A percentile compares a stretch with the other conserved stretches of the same genome.
Conservation (phyloP, 2,113 vertebrate species). For the Calyptomena viridis region DNA sequence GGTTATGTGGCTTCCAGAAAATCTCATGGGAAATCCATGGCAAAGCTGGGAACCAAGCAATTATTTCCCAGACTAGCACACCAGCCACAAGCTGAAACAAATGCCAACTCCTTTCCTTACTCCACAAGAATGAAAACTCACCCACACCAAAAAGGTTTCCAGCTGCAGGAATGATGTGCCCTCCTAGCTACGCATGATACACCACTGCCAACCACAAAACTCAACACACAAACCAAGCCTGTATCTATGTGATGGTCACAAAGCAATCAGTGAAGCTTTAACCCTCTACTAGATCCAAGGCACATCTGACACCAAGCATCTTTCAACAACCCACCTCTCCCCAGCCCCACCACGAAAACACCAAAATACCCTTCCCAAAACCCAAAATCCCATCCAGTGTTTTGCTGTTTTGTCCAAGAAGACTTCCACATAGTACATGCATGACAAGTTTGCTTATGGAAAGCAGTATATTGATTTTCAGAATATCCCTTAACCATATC, state of each 20-base stretch:
- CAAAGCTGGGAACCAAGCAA: background rate
- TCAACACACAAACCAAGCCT: background rate
- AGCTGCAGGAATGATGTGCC: background rate
- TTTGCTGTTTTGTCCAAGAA: background rate
- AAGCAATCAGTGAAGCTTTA: background rate
- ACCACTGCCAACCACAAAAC: background rate
- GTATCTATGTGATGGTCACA: background rate
- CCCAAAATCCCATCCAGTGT: background rate
- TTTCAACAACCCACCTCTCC: background rate
- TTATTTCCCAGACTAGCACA: background rate
- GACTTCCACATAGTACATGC: accelerated
- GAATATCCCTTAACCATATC: background rate
- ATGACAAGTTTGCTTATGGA: background rate
- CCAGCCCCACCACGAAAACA: background rate
- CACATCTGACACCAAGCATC: background rate
- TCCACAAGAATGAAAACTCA: background rate
- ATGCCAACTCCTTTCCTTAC: background rate
- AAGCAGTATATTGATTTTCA: background rate
- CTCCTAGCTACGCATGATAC: background rate
- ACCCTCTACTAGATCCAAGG: background rate
- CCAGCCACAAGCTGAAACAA: background rate
- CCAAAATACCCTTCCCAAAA: background rate
- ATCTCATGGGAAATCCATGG: background rate
- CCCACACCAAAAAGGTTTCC: background rate
- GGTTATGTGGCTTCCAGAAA: background rate